Evolutionary conservation across 1,140 invertebrate genomes (phyloP).

Genomic region (Tetraneura akinire): DNA sequence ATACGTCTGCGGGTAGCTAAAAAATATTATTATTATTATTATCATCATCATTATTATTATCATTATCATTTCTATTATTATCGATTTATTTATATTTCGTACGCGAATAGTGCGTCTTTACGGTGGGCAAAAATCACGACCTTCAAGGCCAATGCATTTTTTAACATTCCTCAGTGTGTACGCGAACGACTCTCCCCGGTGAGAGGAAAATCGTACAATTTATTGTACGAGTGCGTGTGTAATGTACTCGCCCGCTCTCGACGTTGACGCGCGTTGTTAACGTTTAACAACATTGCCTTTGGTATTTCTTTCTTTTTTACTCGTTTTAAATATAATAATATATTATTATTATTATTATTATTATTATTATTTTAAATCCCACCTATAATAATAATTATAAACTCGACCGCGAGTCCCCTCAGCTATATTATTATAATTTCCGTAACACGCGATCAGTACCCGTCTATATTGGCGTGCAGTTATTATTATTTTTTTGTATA

Average conservation of each 20-base stretch:
- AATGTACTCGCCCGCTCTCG: background rate
- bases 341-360: constrained; percentile 4
- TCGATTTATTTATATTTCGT: background rate
- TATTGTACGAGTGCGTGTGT: background rate
- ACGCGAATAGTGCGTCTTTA: background rate
- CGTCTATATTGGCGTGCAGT: no score
- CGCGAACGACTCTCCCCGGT: constrained; percentile 10
- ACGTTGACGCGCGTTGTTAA: background rate
- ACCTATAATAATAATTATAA: no score
- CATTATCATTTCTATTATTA: no score
- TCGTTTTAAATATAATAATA: background rate
- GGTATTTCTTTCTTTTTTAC: background rate
- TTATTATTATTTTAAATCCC: no score
- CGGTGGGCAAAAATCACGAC: constrained; percentile 21
- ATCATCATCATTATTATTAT: no score
- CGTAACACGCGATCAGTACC: background rate
- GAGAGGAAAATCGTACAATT: background rate
- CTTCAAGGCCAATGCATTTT: background rate
- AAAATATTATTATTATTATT: no score
- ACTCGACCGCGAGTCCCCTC: no score
- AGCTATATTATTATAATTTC: no score
- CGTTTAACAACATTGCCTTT: background rate
- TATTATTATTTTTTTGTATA: no score
- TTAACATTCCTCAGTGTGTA: constrained; percentile 8
- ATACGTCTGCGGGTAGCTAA: no score